A percentile compares a stretch with the other conserved stretches of the same genome.
Conservation (phyloP, 2,113 vertebrate genomes). For the Sinosuthora webbiana region DNA sequence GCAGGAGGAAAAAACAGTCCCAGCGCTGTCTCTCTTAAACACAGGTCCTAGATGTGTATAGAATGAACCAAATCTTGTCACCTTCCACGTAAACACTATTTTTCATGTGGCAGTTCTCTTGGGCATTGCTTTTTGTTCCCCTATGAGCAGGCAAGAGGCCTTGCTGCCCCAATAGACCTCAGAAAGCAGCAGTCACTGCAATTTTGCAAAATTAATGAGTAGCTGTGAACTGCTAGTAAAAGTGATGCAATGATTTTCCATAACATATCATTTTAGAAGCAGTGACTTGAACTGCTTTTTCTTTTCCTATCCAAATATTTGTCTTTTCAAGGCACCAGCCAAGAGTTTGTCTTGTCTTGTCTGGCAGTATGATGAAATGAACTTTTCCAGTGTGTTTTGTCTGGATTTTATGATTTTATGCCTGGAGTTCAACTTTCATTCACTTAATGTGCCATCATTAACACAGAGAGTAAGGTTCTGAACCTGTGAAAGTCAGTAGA, state of each 20-base stretch:
- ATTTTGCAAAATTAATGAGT: slow-evolving; percentile 46
- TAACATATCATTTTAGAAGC: slow-evolving; percentile 35
- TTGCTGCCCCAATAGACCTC: background rate
- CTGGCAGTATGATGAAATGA: slow-evolving; percentile 14
- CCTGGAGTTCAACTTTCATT: background rate
- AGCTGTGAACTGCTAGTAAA: slow-evolving; percentile 19
- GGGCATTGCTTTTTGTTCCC: background rate
- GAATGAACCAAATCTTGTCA: background rate
- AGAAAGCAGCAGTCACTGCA: slow-evolving; percentile 2
- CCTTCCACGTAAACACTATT: background rate
- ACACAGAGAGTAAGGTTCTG: background rate
- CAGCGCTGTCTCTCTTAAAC: background rate
- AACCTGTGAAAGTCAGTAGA: background rate
- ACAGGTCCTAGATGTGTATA: background rate
- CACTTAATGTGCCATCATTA: background rate
- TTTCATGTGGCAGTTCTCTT: background rate
- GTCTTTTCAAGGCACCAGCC: slow-evolving; percentile 36
- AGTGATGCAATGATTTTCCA: slow-evolving; percentile 46
- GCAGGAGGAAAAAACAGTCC: background rate
- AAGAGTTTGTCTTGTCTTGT: slow-evolving; percentile 51
- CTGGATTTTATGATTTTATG: slow-evolving; percentile 20
- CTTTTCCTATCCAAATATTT: slow-evolving; percentile 57
- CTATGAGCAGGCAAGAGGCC: background rate
- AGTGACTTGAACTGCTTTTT: slow-evolving; percentile 1
- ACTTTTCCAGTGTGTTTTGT: slow-evolving; percentile 18